phyloP scores from a whole-genome alignment of 2,797 vertebrate species.

The Anableps anableps region DNA sequence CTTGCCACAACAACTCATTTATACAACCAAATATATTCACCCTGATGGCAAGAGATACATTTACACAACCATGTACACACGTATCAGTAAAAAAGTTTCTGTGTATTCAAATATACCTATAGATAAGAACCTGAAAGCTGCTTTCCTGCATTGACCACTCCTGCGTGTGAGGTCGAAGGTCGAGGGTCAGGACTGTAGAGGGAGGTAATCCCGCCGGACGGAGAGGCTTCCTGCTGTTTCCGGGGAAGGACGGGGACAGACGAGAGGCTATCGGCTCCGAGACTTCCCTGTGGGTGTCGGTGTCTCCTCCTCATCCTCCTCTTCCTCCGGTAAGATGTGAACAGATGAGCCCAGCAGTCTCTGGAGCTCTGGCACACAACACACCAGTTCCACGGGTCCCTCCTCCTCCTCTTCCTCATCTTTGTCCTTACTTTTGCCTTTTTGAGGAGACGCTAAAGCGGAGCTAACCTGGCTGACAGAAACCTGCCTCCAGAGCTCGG shows the following conservation, averaged over 20 bases:
- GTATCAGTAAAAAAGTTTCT: conserved; percentile 70
- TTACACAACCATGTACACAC: conserved; percentile 79
- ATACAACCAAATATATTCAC: conserved; percentile 81
- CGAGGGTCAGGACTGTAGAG: conserved; percentile 58
- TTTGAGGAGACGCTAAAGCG: conserved; percentile 69
- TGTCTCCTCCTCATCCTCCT: conserved; percentile 57
- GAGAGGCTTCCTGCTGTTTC: conserved; percentile 74
- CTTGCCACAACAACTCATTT: conserved; percentile 74
- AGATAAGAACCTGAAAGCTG: conserved; percentile 82
- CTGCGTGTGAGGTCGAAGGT: conserved; percentile 70
- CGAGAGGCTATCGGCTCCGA: conserved; percentile 74
- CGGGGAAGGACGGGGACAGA: conserved; percentile 34
- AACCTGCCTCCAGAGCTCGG: conserved; percentile 90
- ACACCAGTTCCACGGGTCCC: conserved; percentile 91
- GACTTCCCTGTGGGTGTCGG: conserved; percentile 52
- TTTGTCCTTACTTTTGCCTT: conserved; percentile 57
- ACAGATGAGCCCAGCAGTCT: conserved; percentile 92
- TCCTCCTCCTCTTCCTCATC: conserved; percentile 59
- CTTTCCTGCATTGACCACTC: conserved; percentile 70
- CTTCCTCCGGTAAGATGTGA: conserved; percentile 83
- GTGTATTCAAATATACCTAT: conserved; percentile 83
- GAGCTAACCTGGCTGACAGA: conserved; percentile 91
- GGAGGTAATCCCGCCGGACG: conserved; percentile 64
- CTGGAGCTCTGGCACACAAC: conserved; percentile 91
- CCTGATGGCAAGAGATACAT: conserved; percentile 86